Evolutionary conservation across 2,797 vertebrate species (phyloP), one percentile per base, ranked within the genome.

Genomic region (Sebastes oblongus): DNA sequence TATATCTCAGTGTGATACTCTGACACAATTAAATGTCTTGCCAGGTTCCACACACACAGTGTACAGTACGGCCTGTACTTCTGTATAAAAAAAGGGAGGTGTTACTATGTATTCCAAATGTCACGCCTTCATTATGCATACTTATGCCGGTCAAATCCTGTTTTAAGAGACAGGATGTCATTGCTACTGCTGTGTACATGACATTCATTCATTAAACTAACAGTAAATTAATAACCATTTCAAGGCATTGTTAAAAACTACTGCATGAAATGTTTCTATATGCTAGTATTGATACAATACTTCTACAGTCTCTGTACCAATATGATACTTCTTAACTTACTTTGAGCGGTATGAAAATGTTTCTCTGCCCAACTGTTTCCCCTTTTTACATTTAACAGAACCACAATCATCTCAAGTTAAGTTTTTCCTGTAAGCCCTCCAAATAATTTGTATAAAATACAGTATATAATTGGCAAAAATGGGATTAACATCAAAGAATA

Each of bases 111-210:
- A 72, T 69, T 61, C 39, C 16, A 75, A 54, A 12, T 70, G 39
- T 81, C 83, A 66, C 69, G 77, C 70, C 81, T 78, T 86, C 11
- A 71, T 4, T 10, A 36, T 81, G 64, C 85, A 84, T 70, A 84
- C 76, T 58, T 22, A 20, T 64, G 50, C 89, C 77, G 56, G 90
- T 82, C 65, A 34, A 36, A 61, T 39, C 68, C 8, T 34, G 60
- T 24, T n/a, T 46, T 46, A 25, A 10, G 18, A 72, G 34, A 30
- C 18, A 61, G 46, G 55, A 16, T 24, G 6, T 27, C 25, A 70
- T 22, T 25, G 4, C 39, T 30, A 5, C 16, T 29, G 11, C 52
- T 75, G 60, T 56, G 30, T 24, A 52, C 55, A 16, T 56, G 13
- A n/a, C n/a, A 25, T 20, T 25, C 13, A 46, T 59, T 32, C 12